Conservation (phyloP, 2,113 vertebrate genomes). For the Bubo bubo region DNA sequence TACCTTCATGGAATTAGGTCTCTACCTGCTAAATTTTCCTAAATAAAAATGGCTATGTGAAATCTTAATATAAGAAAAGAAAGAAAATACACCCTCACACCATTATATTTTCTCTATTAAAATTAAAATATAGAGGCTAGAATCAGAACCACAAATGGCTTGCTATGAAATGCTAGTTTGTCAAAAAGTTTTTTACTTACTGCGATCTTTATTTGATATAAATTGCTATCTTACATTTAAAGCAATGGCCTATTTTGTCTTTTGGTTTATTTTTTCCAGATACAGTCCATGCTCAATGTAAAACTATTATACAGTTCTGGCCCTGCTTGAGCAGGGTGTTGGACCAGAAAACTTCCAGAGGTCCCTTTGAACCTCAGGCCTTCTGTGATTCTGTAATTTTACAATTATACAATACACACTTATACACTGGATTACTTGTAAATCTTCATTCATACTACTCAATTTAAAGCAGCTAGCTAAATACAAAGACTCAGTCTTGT, state of each 20-base stretch:
- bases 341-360: neutral
- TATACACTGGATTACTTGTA: neutral
- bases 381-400: neutral
- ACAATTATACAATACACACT: neutral
- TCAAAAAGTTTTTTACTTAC: neutral
- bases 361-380: neutral
- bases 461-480: neutral
- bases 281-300: fast-evolving
- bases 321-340: neutral
- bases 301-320: neutral
- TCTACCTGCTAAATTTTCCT: neutral
- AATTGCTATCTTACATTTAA: neutral
- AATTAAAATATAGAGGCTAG: neutral
- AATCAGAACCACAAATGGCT: neutral
- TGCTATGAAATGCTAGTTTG: neutral
- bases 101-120: neutral
- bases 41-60: neutral
- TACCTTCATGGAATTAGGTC: neutral
- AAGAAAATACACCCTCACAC: neutral
- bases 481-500: neutral
- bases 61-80: neutral
- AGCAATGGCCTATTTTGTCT: neutral
- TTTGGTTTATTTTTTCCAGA: neutral
- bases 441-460: neutral
- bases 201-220: neutral